Percentiles rank a stretch among this genome's conserved stretches.
Conservation (phyloP, 2,113 vertebrate species). For the Mormoops blainvillei region DNA sequence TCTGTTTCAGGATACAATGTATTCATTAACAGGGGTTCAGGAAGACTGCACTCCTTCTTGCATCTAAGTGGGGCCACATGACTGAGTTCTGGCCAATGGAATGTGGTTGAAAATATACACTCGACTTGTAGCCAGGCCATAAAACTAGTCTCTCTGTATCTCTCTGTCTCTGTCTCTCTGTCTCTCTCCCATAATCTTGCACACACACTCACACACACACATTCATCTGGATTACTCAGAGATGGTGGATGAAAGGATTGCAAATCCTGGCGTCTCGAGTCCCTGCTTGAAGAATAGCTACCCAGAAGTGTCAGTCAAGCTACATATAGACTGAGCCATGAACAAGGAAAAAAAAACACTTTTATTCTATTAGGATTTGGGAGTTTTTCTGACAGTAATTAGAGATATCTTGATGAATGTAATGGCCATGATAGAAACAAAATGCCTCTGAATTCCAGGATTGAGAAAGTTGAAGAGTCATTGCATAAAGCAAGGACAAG, state of each 20-base stretch:
- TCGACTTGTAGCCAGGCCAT: background rate
- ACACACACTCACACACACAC: background rate
- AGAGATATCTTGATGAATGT: background rate
- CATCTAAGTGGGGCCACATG: background rate
- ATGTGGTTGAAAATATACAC: background rate
- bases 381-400: background rate
- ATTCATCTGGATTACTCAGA: background rate
- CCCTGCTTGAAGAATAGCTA: background rate
- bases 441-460: conserved; percentile 24
- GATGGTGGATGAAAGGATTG: background rate
- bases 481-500: background rate
- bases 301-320: background rate
- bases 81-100: background rate
- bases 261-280: background rate
- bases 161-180: background rate
- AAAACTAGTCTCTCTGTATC: background rate
- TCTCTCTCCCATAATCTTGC: background rate
- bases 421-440: background rate
- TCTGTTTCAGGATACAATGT: background rate
- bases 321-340: background rate
- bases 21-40: background rate
- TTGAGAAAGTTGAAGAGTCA: background rate
- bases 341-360: background rate
- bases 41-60: background rate
- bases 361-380: background rate